A percentile compares a stretch with the other conserved stretches of the same genome.
phyloP scores from a whole-genome alignment of 2,113 vertebrate species.

The Dicerorhinus sumatrensis region DNA sequence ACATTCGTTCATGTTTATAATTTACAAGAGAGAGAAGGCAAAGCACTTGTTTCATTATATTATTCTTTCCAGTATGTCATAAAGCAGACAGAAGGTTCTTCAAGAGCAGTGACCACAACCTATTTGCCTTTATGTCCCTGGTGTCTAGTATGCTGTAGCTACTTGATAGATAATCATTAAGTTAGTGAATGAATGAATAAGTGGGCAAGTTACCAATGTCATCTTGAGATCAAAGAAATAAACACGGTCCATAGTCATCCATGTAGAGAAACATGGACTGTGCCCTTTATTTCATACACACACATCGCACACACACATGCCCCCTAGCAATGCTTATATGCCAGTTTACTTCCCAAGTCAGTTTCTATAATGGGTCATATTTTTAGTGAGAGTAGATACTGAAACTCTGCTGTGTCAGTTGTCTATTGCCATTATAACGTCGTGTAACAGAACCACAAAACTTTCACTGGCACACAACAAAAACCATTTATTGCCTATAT shows the following conservation, averaged over 20 bases:
- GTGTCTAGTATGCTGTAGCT: neutral
- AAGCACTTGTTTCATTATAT: neutral
- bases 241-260: neutral
- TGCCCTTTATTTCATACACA: neutral
- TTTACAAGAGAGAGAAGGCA: slow-evolving; percentile 17
- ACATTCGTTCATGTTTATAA: neutral
- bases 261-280: neutral
- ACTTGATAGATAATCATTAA: neutral
- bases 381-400: neutral
- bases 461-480: neutral
- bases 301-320: neutral
- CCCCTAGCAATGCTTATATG: neutral
- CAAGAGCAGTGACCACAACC: neutral
- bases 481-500: neutral
- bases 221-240: slow-evolving; percentile 1
- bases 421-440: neutral
- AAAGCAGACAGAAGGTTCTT: neutral
- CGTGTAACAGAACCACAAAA: neutral
- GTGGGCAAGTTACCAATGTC: neutral
- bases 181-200: neutral
- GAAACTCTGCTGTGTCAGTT: neutral
- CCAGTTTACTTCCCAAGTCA: neutral
- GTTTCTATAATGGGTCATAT: neutral
- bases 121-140: neutral
- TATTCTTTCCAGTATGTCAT: neutral